Evolutionary conservation across 2,888 invertebrate genomes (phyloP).

Genomic region (Protodeltote pygarga): DNA sequence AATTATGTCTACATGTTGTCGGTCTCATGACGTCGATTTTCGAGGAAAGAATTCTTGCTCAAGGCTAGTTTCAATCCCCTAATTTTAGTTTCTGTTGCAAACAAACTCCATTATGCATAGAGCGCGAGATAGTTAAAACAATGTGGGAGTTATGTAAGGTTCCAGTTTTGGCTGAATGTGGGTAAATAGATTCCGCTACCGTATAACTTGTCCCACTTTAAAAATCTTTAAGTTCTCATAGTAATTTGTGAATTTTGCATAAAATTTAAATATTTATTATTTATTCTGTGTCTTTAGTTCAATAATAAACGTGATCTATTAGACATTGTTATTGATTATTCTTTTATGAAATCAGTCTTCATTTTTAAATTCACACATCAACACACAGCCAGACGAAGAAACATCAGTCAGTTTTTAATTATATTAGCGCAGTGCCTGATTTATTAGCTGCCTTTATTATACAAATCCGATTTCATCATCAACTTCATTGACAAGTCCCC

Average conservation of each 20-base stretch:
- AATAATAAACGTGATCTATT: background rate
- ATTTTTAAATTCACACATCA: too few relatives aligned
- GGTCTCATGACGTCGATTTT: too few relatives aligned
- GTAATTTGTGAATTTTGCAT: background rate
- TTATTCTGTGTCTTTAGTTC: background rate
- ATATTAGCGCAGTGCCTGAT: too few relatives aligned
- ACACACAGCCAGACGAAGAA: too few relatives aligned
- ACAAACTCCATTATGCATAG: constrained; percentile 35
- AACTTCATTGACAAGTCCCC: too few relatives aligned
- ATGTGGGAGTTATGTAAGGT: constrained; percentile 35
- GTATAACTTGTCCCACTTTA: constrained; percentile 37
- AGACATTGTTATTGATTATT: too few relatives aligned
- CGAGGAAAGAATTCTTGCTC: background rate
- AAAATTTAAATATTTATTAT: background rate
- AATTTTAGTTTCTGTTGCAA: constrained; percentile 31
- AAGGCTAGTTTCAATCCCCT: constrained; percentile 6
- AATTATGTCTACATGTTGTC: too few relatives aligned
- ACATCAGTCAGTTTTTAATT: too few relatives aligned
- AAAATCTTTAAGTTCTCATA: constrained; percentile 4
- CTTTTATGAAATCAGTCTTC: too few relatives aligned
- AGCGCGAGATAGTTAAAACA: constrained; percentile 31
- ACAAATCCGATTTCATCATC: too few relatives aligned
- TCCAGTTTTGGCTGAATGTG: constrained; percentile 28
- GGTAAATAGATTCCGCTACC: constrained; percentile 42
- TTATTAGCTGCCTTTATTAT: too few relatives aligned